These are phyloP conservation scores for Agrochola macilenta DNA, from an alignment of 2,888 invertebrate genomes.

Conservation along the genomic window DNA sequence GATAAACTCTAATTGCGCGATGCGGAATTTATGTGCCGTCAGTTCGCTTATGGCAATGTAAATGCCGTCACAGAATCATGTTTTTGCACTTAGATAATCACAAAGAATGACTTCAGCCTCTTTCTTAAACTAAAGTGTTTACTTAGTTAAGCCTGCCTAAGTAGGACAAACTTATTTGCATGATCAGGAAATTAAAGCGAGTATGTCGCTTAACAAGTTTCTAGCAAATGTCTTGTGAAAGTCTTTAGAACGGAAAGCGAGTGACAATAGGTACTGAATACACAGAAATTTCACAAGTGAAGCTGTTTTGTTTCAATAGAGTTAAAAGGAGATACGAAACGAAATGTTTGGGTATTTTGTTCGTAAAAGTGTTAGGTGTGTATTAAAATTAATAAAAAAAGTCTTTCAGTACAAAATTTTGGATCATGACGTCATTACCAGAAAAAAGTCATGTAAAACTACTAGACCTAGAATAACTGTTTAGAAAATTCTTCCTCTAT, in stretches of 20 bases:
- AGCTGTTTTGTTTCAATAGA: conserved; percentile 39
- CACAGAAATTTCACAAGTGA: conserved; percentile 14
- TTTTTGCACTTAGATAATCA: not conserved
- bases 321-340: conserved; percentile 1
- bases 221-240: conserved; percentile 45
- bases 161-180: conserved; percentile 44
- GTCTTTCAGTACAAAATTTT: not conserved
- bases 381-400: not conserved
- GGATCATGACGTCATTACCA: no score
- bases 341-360: conserved; percentile 8
- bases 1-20: no score
- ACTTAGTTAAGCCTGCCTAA: conserved; percentile 26
- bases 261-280: conserved; percentile 29
- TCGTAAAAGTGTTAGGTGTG: not conserved
- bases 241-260: conserved; percentile 47
- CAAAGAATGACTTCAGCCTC: not conserved
- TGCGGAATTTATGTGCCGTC: no score
- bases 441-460: not conserved
- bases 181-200: conserved; percentile 61
- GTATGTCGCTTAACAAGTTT: conserved; percentile 47
- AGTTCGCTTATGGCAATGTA: no score
- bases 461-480: not conserved
- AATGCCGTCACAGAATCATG: not conserved
- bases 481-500: not conserved
- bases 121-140: conserved; percentile 19